phyloP scores from a whole-genome alignment of 2,797 vertebrate species.

The Onychomys torridus region DNA sequence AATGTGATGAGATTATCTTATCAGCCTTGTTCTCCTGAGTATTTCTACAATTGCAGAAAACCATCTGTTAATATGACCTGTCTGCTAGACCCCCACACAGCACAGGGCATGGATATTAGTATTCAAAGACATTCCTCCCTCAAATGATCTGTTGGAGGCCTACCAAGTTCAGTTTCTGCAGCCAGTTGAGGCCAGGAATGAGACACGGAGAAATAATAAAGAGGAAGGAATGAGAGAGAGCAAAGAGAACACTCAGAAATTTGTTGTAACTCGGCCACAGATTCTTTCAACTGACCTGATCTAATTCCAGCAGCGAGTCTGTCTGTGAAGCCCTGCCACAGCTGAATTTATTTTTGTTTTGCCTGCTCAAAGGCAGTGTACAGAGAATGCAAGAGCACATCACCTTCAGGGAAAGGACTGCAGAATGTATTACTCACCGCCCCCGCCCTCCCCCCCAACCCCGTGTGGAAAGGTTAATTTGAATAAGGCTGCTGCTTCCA shows the following conservation, averaged over 20 bases:
- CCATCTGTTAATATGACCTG: slow-evolving; percentile 62
- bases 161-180: slow-evolving; percentile 60
- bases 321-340: slow-evolving; percentile 79
- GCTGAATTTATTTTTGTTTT: slow-evolving; percentile 84
- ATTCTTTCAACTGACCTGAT: slow-evolving; percentile 79
- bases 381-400: slow-evolving; percentile 78
- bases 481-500: slow-evolving; percentile 83
- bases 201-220: slow-evolving; percentile 62
- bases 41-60: slow-evolving; percentile 68
- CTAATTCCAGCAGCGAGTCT: slow-evolving; percentile 78
- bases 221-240: slow-evolving; percentile 69
- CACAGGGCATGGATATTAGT: not conserved
- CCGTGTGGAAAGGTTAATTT: slow-evolving; percentile 83
- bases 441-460: slow-evolving; percentile 59
- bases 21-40: slow-evolving; percentile 48
- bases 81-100: not conserved
- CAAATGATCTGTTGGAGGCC: slow-evolving; percentile 44
- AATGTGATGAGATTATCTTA: slow-evolving; percentile 74
- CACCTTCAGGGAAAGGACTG: slow-evolving; percentile 84
- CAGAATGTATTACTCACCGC: slow-evolving; percentile 75
- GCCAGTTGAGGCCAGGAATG: not conserved
- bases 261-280: slow-evolving; percentile 63
- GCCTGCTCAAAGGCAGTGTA: slow-evolving; percentile 79
- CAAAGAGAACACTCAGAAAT: slow-evolving; percentile 80
- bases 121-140: slow-evolving; percentile 69